Evolutionary conservation across 2,113 vertebrate genomes (phyloP), one percentile per base, ranked within the genome.

Genomic region (Dipodomys ordii): DNA sequence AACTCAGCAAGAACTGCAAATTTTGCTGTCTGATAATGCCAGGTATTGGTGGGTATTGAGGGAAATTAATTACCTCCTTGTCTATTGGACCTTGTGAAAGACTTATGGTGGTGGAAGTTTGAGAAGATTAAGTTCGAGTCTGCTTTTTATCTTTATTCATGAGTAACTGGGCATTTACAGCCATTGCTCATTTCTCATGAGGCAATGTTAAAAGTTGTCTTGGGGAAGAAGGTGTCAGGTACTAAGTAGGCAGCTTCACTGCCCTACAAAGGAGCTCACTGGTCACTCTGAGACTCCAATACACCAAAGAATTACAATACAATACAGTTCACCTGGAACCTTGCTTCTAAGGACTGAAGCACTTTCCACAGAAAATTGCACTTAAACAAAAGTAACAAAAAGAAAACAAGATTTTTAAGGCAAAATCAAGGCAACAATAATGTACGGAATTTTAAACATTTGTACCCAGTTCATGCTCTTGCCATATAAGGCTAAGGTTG

Each of bases 401-500:
- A 68, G 72, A 23, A 87, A 87, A 46, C 46, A 78, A 89, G 60
- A 67, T 46, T 83, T 90, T n/a, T 28, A 92, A 90, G 88, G 67
- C 35, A 91, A 91, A 84, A 7, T 49, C 62, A 77, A 19, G 67
- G 28, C n/a, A 71, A 71, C 25, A 76, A 25, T 71, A 27, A 39
- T 69, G 13, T 23, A 72, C 18, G 67, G 27, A 57, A 22, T 69
- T 74, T 85, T 69, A 60, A 85, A 39, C 53, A 57, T 4, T 57
- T 57, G 53, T 13, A 16, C 53, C 12, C 85, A 49, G 20, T 22
- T 85, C 2, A 4, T 82, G 15, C n/a, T 88, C 19, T 78, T 73
- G 23, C 60, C 46, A 20, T 22, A 0, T 67, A 64, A 85, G 35
- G 16, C 32, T 53, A 87, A 85, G 6, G 16, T 85, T 8, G 76